Evolutionary conservation across 2,113 vertebrate species (phyloP), one percentile per base, ranked within the genome.

Genomic region (Hemibagrus wyckioides): DNA sequence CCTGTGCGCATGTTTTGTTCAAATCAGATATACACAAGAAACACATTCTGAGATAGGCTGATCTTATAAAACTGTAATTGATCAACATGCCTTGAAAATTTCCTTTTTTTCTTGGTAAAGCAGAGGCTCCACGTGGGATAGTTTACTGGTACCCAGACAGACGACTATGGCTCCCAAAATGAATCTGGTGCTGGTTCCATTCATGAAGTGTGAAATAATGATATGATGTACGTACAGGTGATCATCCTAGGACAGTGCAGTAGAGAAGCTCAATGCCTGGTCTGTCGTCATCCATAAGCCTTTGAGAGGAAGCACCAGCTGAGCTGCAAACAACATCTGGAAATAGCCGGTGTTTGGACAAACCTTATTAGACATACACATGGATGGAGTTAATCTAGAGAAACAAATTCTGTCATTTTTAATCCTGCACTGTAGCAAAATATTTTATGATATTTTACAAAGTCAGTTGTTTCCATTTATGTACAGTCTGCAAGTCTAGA

Each of bases 331-430:
- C 15, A 30, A 76, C 7, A 13, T 80, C 36, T 87, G 67, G 56
- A 87, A 85, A 87, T 85, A 85, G 65, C 85, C 77, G 65, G 77
- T 57, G 36, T 77, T 87, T 63, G 36, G 44, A 75, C n/a, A 67
- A 44, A 67, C 54, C 39, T 30, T 30, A 80, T 69, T 71, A 39
- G 81, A 84, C 15, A 41, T 41, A 57, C 48, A 86, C 71, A 21
- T 67, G 54, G 21, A 9, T 48, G 30, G 28, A 36, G 54, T 81
- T 82, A 75, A 83, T 82, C 56, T 19, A 61, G n/a, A 8, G 0
- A 36, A 82, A 36, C 33, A 59, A n/a, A 50, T 82, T 73, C 10
- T 23, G 52, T 41, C 63, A 69, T 84, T 84, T 84, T 80, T 15
- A 71, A 19, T 69, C 5, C 23, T 21, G 59, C 7, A 41, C 41